Conservation (phyloP, 1,140 invertebrate species). For the Drosophila ironensis region DNA sequence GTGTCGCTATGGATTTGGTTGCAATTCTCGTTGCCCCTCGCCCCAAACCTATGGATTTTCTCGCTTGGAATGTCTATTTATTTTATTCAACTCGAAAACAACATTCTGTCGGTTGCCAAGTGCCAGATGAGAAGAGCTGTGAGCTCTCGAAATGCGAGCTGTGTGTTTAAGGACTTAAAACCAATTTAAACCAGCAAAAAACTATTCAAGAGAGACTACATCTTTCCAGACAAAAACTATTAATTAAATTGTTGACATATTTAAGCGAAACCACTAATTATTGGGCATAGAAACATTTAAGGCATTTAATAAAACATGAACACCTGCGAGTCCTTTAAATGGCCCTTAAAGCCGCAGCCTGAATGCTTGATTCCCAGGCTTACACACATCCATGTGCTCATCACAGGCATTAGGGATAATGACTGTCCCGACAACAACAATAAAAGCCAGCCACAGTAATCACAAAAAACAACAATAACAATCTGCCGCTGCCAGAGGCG, state of each 20-base stretch:
- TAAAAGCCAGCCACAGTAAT: conserved; percentile 22
- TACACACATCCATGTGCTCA: conserved; percentile 36
- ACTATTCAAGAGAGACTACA: no score
- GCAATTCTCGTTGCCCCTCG: conserved; percentile 26
- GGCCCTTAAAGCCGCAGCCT: conserved; percentile 22
- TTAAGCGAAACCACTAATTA: no score
- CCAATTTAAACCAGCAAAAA: conserved; percentile 13
- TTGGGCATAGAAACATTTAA: no score
- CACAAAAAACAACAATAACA: conserved; percentile 43
- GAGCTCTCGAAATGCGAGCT: conserved; percentile 18
- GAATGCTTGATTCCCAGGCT: conserved; percentile 2
- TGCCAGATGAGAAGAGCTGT: conserved; percentile 12
- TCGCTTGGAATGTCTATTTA: conserved; percentile 21
- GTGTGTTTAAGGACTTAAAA: not conserved
- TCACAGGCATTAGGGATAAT: conserved; percentile 61
- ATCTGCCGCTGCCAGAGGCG: conserved; percentile 35
- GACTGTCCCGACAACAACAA: conserved; percentile 45
- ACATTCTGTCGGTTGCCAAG: conserved; percentile 39
- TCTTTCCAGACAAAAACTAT: no score
- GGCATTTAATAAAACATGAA: not conserved
- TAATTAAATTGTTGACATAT: no score
- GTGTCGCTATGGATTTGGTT: conserved; percentile 46
- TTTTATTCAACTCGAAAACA: conserved; percentile 35
- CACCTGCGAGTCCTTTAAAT: conserved; percentile 7
- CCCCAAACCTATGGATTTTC: not conserved